Conservation (phyloP, 2,797 vertebrate genomes). For the Philypnodon macrostomus region DNA sequence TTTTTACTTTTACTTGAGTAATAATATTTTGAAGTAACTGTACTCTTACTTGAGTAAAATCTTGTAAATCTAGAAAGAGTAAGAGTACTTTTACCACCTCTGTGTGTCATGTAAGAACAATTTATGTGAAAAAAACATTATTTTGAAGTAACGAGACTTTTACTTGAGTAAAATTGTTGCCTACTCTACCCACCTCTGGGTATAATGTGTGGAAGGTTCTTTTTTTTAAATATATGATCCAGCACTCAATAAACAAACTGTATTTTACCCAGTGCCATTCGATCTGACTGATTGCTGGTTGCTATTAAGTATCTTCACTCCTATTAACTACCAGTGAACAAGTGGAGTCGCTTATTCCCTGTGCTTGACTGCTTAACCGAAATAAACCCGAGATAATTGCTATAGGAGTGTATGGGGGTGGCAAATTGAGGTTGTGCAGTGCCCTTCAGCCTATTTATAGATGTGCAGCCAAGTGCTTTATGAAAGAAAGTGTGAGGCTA, state of each 20-base stretch:
- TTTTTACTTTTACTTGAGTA: too few species aligned
- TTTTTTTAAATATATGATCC: too few species aligned
- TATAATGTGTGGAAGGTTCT: too few species aligned
- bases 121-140: too few species aligned
- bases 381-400: conserved; percentile 83
- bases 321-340: conserved; percentile 74
- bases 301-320: conserved; percentile 67
- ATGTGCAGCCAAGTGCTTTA: conserved; percentile 75
- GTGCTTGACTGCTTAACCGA: conserved; percentile 78
- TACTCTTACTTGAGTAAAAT: too few species aligned
- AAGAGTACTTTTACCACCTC: too few species aligned
- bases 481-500: conserved; percentile 68
- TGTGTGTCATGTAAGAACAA: too few species aligned
- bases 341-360: conserved; percentile 71
- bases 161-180: too few species aligned
- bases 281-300: conserved; percentile 66
- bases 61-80: too few species aligned
- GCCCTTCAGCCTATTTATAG: conserved; percentile 82
- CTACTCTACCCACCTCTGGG: background rate
- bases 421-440: conserved; percentile 78
- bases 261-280: conserved; percentile 55
- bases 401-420: conserved; percentile 77
- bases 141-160: too few species aligned
- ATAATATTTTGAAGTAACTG: too few species aligned
- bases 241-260: conserved; percentile 48